Evolutionary conservation across 2,888 invertebrate genomes (phyloP).

Genomic region (Slavum lentiscoides): DNA sequence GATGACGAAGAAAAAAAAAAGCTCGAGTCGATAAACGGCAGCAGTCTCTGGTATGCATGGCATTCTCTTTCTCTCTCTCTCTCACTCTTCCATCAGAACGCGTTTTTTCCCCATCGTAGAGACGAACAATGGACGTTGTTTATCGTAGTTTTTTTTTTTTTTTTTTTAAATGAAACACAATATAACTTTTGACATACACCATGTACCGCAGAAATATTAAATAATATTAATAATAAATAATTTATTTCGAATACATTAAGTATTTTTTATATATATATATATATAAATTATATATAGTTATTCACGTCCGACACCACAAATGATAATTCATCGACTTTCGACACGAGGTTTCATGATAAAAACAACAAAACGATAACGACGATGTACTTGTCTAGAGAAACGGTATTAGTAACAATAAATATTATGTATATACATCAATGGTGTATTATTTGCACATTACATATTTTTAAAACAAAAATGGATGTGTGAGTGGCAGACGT

Average conservation of each 20-base stretch:
- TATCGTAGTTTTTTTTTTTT: neutral
- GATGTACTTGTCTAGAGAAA: neutral
- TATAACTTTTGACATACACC: constrained; percentile 9
- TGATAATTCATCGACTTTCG: neutral
- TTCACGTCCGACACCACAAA: constrained; percentile 44
- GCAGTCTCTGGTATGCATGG: constrained; percentile 4
- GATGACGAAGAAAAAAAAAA: constrained; percentile 18
- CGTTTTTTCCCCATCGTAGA: neutral
- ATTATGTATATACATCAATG: constrained; percentile 30
- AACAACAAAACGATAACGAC: neutral
- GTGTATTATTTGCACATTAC: constrained; percentile 19
- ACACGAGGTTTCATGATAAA: neutral
- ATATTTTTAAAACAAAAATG: neutral
- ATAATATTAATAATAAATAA: constrained; percentile 8
- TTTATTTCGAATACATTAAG: constrained; percentile 32
- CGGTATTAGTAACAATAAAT: constrained; percentile 17
- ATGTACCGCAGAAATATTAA: constrained; percentile 30
- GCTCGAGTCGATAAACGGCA: constrained; percentile 27
- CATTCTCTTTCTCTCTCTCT: neutral
- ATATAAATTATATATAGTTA: constrained; percentile 16
- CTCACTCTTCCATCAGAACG: neutral
- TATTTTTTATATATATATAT: constrained; percentile 27
- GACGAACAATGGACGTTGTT: neutral
- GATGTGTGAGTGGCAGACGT: constrained; percentile 32
- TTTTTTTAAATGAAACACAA: constrained; percentile 1